Evolutionary conservation across 2,113 vertebrate species (phyloP), one percentile per base, ranked within the genome.

Genomic region (Nestor notabilis): DNA sequence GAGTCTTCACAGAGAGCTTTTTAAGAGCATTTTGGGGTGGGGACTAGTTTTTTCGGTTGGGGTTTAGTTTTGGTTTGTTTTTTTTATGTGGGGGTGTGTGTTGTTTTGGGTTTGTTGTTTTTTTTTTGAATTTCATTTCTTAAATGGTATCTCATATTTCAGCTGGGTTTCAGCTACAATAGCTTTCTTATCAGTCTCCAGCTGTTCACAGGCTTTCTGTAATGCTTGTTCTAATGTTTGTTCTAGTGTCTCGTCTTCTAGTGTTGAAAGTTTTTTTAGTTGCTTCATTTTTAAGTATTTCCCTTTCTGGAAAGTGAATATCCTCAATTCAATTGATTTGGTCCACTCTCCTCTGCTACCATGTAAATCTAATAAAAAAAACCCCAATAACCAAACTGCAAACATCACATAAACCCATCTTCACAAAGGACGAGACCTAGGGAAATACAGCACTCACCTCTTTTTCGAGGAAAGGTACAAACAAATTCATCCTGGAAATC

Each of bases 21-120:
- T 50, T 28, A 78, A 65, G 14, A 27, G 10, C 70, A 4, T 56
- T 52, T 79, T 12, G 7, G 17, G 12, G 10, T 33, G 25, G 1
- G 1, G 1, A 4, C 33, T 31, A 25, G 25, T 18, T n/a, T n/a
- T 52, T 25, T 50, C n/a, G 24, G 7, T 17, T 17, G 5, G 5
- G 0, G 5, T 52, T 49, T 56, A 44, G 3, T 33, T 35, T 31
- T 0, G 1, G 2, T 39, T 24, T 44, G 11, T 10, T 5, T 28
- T 50, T 56, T 33, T 56, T 33, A 13, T 3, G 5, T n/a, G 13
- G 19, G 19, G 13, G 31, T 18, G 19, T n/a, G 8, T 58, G 13
- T 23, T n/a, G 31, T n/a, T 56, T 43, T 19, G 0, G 0, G 1
- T 39, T 31, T 58, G 13, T 19, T 20, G 17, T 11, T 5, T n/a